Conservation (phyloP, 2,888 invertebrate species). For the Hoplodrina ambigua region DNA sequence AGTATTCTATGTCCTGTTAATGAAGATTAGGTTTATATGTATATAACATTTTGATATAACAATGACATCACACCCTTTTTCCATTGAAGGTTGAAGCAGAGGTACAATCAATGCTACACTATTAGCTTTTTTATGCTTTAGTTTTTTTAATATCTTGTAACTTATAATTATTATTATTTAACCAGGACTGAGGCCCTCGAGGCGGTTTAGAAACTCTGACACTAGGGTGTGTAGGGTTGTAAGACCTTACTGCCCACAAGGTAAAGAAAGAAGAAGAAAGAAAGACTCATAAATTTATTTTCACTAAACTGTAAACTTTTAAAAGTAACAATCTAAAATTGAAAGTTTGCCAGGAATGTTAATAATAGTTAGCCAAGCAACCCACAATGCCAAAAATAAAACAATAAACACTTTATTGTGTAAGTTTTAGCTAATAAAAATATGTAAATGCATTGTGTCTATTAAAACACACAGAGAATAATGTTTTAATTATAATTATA, state of each 20-base stretch:
- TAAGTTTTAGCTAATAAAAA: background rate
- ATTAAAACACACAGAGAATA: background rate
- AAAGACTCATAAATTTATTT: no score
- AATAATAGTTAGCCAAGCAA: background rate
- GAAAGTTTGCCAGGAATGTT: constrained; percentile 13
- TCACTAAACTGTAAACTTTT: background rate
- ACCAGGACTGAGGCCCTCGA: no score
- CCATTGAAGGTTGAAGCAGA: no score
- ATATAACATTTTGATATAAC: background rate
- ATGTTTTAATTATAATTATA: constrained; percentile 5
- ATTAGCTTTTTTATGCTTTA: no score
- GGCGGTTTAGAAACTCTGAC: no score
- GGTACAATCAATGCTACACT: no score
- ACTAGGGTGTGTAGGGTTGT: no score
- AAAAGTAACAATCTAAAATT: background rate
- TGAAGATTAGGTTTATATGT: background rate
- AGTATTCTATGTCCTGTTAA: constrained; percentile 96
- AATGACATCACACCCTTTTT: no score
- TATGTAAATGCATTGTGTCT: background rate
- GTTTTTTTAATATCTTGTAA: no score
- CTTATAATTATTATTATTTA: no score
- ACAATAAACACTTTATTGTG: background rate
- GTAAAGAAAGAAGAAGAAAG: no score
- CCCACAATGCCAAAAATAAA: background rate
- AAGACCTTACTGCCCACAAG: no score